Evolutionary conservation across 1,140 invertebrate genomes (phyloP).

Genomic region (Monomorium pharaonis): DNA sequence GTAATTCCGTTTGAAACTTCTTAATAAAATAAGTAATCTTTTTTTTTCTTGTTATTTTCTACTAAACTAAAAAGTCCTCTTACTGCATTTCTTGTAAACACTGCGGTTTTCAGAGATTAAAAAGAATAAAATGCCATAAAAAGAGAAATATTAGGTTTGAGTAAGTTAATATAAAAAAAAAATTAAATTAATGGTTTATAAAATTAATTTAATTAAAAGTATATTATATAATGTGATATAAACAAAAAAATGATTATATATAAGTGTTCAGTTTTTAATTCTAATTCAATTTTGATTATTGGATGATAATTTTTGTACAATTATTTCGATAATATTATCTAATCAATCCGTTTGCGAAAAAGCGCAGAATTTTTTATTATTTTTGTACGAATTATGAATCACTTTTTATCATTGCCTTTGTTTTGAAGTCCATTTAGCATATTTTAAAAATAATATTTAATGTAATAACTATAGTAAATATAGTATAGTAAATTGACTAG

Average conservation of each 20-base stretch:
- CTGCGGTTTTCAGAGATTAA: neutral
- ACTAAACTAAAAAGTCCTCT: neutral
- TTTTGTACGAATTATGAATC: neutral
- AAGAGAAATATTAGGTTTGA: neutral
- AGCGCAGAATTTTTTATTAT: neutral
- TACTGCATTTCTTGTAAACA: neutral
- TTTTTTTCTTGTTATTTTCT: neutral
- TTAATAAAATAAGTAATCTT: neutral
- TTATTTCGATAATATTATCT: constrained; percentile 13
- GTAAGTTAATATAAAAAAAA: no score
- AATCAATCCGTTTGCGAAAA: neutral
- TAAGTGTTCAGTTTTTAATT: neutral
- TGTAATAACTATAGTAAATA: constrained; percentile 6
- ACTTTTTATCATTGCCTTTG: neutral
- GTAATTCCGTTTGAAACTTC: neutral
- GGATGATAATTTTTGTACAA: neutral
- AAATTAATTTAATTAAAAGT: no score
- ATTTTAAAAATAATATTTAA: neutral
- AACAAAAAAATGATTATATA: neutral
- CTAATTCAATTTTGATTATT: neutral
- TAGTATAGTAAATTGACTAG: no score
- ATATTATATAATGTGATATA: neutral
- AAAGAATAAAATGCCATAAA: neutral
- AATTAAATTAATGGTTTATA: no score
- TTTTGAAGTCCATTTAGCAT: neutral